Evolutionary conservation across 2,888 invertebrate species (phyloP).

Genomic region (Lepidocyrtinus sp.): DNA sequence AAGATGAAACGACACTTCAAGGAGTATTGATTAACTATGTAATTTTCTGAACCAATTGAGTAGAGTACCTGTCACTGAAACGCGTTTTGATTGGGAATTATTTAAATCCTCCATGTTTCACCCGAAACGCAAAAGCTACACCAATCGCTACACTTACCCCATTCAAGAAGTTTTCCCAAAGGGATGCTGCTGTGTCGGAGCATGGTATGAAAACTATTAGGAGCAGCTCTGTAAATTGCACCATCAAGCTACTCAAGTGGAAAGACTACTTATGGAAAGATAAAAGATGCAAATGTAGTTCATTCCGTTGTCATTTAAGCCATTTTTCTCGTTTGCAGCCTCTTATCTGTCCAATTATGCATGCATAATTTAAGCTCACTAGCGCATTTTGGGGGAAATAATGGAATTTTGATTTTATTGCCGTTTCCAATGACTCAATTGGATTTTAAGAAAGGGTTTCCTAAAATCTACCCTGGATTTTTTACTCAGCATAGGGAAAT

Average conservation of each 20-base stretch:
- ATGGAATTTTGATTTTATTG: conserved; percentile 16
- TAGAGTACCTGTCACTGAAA: too few relatives aligned
- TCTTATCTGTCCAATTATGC: conserved; percentile 14
- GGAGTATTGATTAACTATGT: too few relatives aligned
- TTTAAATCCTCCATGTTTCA: too few relatives aligned
- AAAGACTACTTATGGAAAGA: conserved; percentile 45
- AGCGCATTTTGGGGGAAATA: conserved; percentile 1
- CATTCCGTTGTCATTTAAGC: conserved; percentile 1
- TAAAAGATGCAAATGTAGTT: conserved; percentile 17
- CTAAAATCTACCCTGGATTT: too few relatives aligned
- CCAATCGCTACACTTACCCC: too few relatives aligned
- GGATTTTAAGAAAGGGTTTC: too few relatives aligned
- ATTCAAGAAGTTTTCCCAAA: too few relatives aligned
- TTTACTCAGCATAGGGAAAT: too few relatives aligned
- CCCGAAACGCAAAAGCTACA: too few relatives aligned
- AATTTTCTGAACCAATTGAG: too few relatives aligned
- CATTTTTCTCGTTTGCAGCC: conserved; percentile 13
- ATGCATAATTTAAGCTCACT: conserved; percentile 11
- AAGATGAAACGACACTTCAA: too few relatives aligned
- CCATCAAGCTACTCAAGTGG: conserved; percentile 45
- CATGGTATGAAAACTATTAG: conserved; percentile 48
- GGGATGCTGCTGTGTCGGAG: conserved; percentile 36
- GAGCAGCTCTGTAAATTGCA: conserved; percentile 45
- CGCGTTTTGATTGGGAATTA: too few relatives aligned
- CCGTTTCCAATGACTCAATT: not conserved